A percentile compares a stretch with the other conserved stretches of the same genome.
Evolutionary conservation across 2,888 invertebrate genomes (phyloP).

Genomic region (Tenthredo amoena): DNA sequence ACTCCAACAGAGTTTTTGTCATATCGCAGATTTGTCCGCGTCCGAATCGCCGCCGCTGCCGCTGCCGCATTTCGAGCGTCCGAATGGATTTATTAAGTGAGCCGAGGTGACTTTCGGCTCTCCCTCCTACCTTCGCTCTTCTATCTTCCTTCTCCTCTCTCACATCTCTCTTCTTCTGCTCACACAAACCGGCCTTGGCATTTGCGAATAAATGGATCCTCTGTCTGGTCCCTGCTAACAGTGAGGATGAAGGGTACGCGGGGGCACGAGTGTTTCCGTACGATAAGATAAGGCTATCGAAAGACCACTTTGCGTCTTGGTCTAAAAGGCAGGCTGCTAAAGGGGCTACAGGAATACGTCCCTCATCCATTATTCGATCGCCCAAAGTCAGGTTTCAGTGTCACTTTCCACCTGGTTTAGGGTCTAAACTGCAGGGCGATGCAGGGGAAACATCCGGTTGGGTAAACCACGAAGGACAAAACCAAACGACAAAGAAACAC

Average conservation of each 20-base stretch:
- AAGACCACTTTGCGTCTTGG: constrained; percentile 46
- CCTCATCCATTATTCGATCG: constrained; percentile 8
- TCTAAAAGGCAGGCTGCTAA: constrained; percentile 25
- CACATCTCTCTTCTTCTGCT: constrained; percentile 48
- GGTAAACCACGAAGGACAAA: background rate
- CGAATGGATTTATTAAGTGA: constrained; percentile 56
- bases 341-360: background rate
- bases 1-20: constrained; percentile 55
- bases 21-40: constrained; percentile 52
- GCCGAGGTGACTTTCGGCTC: constrained; percentile 56
- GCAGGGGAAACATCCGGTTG: background rate
- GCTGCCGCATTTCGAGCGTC: constrained; percentile 38
- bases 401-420: background rate
- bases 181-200: constrained; percentile 69
- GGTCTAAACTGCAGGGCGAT: background rate
- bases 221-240: constrained; percentile 62
- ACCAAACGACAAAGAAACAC: background rate
- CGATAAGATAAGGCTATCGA: constrained; percentile 73
- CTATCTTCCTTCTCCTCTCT: constrained; percentile 58
- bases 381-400: background rate
- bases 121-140: constrained; percentile 56
- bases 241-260: constrained; percentile 62
- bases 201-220: constrained; percentile 76
- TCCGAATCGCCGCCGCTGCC: constrained; percentile 47
- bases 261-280: constrained; percentile 69